These are phyloP conservation scores for Camponotus pennsylvanicus DNA, from an alignment of 1,140 invertebrate genomes.

Conservation along the genomic window DNA sequence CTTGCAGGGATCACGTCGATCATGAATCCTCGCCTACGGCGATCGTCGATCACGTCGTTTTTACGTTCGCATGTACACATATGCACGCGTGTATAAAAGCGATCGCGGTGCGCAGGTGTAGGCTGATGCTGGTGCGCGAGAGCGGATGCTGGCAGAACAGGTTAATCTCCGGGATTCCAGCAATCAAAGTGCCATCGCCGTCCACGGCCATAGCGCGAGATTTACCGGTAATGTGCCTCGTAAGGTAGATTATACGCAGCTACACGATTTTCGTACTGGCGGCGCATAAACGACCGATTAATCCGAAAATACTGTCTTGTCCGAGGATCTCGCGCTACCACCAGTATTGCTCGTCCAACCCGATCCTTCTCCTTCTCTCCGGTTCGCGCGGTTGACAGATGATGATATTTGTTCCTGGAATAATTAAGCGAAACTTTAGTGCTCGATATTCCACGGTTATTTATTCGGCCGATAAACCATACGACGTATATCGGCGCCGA, in stretches of 20 bases:
- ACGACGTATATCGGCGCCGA: conserved; percentile 42
- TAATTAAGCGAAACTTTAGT: conserved; percentile 73
- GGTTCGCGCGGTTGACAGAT: conserved; percentile 55
- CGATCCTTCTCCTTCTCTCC: no score
- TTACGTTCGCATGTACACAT: conserved; percentile 35
- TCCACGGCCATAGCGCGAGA: conserved; percentile 76
- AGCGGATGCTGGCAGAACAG: conserved; percentile 73
- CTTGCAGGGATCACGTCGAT: conserved; percentile 43
- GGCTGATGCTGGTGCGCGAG: conserved; percentile 15
- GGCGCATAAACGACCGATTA: conserved; percentile 80
- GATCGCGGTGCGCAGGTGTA: conserved; percentile 46
- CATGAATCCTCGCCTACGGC: conserved; percentile 51
- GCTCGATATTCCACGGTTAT: conserved; percentile 61
- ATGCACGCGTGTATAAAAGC: neutral
- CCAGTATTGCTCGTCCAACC: neutral
- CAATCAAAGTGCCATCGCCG: conserved; percentile 78
- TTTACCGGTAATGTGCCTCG: conserved; percentile 81
- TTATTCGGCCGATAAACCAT: conserved; percentile 72
- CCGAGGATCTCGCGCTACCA: conserved; percentile 28
- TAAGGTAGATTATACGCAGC: conserved; percentile 73
- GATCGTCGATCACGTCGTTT: conserved; percentile 42
- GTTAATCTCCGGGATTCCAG: conserved; percentile 80
- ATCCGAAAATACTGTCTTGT: conserved; percentile 80
- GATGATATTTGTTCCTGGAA: conserved; percentile 58
- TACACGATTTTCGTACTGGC: conserved; percentile 57